Evolutionary conservation across 2,888 invertebrate species (phyloP).

Genomic region (Camponotus fellah): DNA sequence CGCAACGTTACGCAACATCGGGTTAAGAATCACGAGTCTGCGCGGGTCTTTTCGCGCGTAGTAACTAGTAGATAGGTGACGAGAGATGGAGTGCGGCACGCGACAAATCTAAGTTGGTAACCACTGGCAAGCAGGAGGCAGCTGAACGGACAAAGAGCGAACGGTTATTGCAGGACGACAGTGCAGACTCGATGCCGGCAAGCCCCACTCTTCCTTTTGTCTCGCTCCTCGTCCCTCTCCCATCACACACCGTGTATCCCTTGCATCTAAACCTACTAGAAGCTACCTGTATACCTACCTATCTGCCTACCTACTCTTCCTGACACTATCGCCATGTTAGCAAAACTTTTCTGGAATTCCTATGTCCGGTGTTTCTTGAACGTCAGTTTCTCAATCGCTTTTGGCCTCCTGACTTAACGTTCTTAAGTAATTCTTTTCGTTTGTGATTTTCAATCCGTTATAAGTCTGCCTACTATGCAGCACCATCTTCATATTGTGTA

Average conservation of each 20-base stretch:
- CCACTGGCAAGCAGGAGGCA: slow-evolving; percentile 83
- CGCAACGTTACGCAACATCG: slow-evolving; percentile 8
- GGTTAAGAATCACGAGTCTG: not conserved
- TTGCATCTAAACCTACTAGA: slow-evolving; percentile 70
- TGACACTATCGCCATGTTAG: slow-evolving; percentile 52
- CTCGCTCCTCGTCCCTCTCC: slow-evolving; percentile 32
- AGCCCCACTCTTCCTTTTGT: slow-evolving; percentile 62
- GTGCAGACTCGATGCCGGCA: slow-evolving; percentile 73
- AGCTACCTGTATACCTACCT: slow-evolving; percentile 63
- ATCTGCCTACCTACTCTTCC: slow-evolving; percentile 67
- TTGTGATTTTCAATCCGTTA: not conserved
- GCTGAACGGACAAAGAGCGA: slow-evolving; percentile 85
- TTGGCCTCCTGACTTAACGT: too few species aligned
- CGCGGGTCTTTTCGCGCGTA: not conserved
- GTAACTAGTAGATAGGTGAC: not conserved
- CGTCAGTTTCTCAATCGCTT: not conserved
- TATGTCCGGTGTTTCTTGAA: not conserved
- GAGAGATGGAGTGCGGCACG: not conserved
- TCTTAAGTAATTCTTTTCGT: not conserved
- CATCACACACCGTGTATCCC: slow-evolving; percentile 58
- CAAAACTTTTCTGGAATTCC: slow-evolving; percentile 57
- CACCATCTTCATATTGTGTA: not conserved
- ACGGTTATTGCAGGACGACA: slow-evolving; percentile 84
- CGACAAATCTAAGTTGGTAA: slow-evolving; percentile 75
- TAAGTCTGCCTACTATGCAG: not conserved